These are phyloP conservation scores for Catamblyrhynchus diadema DNA, from an alignment of 2,797 vertebrate genomes.

Conservation along the genomic window DNA sequence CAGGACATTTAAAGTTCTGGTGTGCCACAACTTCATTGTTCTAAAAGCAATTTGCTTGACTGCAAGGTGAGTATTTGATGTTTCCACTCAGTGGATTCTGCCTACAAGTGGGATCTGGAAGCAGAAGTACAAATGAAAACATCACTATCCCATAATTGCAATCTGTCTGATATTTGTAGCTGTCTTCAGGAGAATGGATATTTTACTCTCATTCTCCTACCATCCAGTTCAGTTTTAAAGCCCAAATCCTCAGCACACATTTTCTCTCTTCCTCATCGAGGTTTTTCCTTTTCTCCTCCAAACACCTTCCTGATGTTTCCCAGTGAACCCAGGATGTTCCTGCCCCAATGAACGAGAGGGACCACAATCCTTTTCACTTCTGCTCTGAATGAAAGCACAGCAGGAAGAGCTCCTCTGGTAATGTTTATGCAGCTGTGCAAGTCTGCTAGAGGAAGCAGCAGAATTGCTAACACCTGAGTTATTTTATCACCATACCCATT, in stretches of 20 bases:
- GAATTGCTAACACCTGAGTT: conserved; percentile 39
- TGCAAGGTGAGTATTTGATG: not conserved
- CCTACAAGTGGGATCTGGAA: not conserved
- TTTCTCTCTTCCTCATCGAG: not conserved
- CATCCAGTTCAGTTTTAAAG: not conserved
- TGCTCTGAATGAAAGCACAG: not conserved
- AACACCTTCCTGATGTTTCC: not conserved
- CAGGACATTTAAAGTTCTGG: not conserved
- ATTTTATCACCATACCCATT: not conserved
- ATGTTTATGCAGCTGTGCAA: conserved; percentile 51
- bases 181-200: not conserved
- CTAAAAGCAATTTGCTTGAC: not conserved
- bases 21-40: not conserved
- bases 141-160: not conserved
- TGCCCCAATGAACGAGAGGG: not conserved
- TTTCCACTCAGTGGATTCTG: not conserved
- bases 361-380: not conserved
- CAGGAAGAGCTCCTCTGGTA: not conserved
- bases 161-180: not conserved
- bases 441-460: not conserved
- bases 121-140: not conserved
- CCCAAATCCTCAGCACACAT: not conserved
- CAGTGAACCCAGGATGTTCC: not conserved
- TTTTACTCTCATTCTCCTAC: not conserved
- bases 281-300: not conserved